Evolutionary conservation across 1,140 invertebrate species (phyloP).

Genomic region (Aradophagus sp.): DNA sequence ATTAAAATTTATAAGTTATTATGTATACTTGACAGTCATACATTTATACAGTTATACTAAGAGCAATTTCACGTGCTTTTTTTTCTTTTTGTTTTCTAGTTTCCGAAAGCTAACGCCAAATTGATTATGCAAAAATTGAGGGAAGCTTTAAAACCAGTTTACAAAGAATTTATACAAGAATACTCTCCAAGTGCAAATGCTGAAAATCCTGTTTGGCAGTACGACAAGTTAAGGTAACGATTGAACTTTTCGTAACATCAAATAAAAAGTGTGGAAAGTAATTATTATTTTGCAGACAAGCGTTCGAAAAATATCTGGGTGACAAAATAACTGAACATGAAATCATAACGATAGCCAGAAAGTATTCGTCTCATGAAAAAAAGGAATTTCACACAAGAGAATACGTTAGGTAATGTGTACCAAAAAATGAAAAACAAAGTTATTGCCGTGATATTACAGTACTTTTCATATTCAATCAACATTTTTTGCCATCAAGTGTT

Average conservation of each 20-base stretch:
- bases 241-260: background rate
- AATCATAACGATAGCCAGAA: conserved; percentile 82
- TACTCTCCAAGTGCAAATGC: conserved; percentile 76
- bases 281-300: conserved; percentile 69
- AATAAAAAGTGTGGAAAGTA: background rate
- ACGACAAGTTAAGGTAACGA: conserved; percentile 75
- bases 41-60: too few relatives aligned
- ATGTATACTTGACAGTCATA: too few relatives aligned
- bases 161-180: conserved; percentile 83
- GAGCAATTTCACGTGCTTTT: too few relatives aligned
- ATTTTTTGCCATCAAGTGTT: too few relatives aligned
- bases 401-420: conserved; percentile 71
- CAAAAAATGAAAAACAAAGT: conserved; percentile 4
- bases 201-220: conserved; percentile 73
- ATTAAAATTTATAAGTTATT: too few relatives aligned
- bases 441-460: too few relatives aligned
- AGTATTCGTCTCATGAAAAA: conserved; percentile 74
- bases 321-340: conserved; percentile 85
- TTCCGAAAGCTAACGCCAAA: conserved; percentile 81
- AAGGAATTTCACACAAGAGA: conserved; percentile 71
- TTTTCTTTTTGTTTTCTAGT: conserved; percentile 73
- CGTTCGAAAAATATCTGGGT: conserved; percentile 76
- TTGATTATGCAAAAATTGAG: conserved; percentile 83
- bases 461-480: too few relatives aligned
- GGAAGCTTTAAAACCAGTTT: conserved; percentile 78